A percentile compares a stretch with the other conserved stretches of the same genome.
Conservation (phyloP, 2,888 invertebrate species). For the Masnerella sp. region DNA sequence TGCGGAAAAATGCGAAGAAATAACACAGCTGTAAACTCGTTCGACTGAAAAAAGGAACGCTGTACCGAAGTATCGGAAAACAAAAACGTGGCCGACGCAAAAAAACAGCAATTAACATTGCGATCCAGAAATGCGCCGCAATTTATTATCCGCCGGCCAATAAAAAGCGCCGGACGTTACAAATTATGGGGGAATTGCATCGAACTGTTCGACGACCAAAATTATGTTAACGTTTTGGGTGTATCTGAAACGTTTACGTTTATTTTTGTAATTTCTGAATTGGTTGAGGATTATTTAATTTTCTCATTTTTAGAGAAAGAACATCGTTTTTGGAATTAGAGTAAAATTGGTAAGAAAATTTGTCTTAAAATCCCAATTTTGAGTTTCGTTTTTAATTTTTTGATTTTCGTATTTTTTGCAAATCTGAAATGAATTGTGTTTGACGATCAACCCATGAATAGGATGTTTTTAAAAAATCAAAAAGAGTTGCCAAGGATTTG, state of each 20-base stretch:
- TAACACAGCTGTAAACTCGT: conserved; percentile 47
- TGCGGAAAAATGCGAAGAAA: conserved; percentile 30
- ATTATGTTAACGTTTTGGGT: neutral
- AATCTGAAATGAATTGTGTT: no score
- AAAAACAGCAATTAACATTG: conserved; percentile 54
- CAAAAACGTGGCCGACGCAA: conserved; percentile 29
- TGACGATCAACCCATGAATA: no score
- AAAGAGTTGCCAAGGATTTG: no score
- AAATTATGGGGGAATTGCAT: conserved; percentile 42
- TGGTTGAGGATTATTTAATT: no score
- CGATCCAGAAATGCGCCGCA: conserved; percentile 47
- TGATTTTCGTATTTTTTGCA: no score
- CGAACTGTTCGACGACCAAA: neutral
- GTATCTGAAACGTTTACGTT: neutral
- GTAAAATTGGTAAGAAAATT: no score
- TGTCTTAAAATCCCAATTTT: no score
- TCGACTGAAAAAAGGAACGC: conserved; percentile 14
- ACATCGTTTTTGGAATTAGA: no score
- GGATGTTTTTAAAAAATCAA: no score
- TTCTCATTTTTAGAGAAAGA: no score
- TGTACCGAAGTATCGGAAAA: conserved; percentile 35
- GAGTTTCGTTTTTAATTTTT: no score
- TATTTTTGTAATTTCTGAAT: no score
- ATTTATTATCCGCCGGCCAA: conserved; percentile 44
- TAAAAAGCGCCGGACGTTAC: conserved; percentile 43